Evolutionary conservation across 2,113 vertebrate species (phyloP).

Genomic region (Podocnemis expansa): DNA sequence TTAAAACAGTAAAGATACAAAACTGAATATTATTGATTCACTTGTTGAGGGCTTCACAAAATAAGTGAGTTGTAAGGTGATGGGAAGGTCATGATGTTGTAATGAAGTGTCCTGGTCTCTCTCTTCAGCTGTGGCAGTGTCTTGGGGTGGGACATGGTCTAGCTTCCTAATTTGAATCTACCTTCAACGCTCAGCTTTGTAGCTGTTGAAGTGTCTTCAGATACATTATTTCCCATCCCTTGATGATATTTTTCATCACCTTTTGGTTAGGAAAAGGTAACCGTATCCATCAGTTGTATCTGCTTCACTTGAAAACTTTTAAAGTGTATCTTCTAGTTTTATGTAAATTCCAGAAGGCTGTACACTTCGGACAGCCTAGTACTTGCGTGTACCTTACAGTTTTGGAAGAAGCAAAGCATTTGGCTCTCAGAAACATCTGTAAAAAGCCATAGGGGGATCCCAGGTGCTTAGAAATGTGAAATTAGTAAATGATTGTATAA

Average conservation of each 20-base stretch:
- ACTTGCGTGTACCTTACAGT: not conserved
- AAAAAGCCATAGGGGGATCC: not conserved
- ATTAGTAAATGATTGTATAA: not conserved
- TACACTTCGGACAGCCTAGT: conserved; percentile 7
- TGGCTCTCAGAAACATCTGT: not conserved
- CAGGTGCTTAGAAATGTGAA: not conserved
- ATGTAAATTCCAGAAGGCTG: not conserved
- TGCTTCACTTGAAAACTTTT: conserved; percentile 1
- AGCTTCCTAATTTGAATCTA: not conserved
- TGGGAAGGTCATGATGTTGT: not conserved
- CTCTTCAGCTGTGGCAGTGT: not conserved
- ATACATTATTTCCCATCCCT: not conserved
- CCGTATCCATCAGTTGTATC: not conserved
- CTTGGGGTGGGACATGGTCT: not conserved
- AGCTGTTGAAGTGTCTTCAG: conserved; percentile 33
- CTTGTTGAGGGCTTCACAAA: not conserved
- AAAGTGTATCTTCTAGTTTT: not conserved
- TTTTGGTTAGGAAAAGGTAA: not conserved
- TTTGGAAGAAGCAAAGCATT: not conserved
- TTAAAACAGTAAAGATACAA: not conserved
- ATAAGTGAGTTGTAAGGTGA: not conserved
- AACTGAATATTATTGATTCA: not conserved
- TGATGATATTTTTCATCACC: conserved; percentile 1
- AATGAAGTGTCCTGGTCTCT: rapidly evolving
- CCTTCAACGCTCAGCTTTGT: not conserved